Evolutionary conservation across 1,140 invertebrate genomes (phyloP).

Genomic region (Phymastichus coffea): DNA sequence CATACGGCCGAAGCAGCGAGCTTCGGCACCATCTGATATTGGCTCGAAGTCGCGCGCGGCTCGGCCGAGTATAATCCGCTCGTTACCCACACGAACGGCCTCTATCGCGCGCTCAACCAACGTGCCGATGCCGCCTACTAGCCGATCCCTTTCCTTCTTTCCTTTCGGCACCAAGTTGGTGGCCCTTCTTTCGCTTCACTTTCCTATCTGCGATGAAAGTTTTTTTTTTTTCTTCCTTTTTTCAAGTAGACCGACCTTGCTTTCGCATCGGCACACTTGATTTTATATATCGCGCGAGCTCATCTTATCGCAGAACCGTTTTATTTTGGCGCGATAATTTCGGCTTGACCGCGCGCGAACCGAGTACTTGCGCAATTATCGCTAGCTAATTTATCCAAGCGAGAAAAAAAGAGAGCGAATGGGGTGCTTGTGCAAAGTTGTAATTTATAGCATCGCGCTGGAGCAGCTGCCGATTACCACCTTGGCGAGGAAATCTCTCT

Average conservation of each 20-base stretch:
- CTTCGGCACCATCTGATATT: slow-evolving; percentile 52
- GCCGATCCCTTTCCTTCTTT: background rate
- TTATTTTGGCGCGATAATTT: no score
- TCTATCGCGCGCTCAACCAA: slow-evolving; percentile 1
- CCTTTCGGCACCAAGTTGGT: background rate
- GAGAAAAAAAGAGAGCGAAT: no score
- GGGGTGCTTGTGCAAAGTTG: no score
- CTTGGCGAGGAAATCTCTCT: background rate
- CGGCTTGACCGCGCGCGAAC: no score
- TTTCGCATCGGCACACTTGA: no score
- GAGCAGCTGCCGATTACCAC: background rate
- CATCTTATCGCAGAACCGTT: no score
- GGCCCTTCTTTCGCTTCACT: background rate
- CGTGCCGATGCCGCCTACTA: no score
- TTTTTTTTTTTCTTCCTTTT: slow-evolving; percentile 20
- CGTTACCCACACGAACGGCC: slow-evolving; percentile 52
- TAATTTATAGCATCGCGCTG: background rate
- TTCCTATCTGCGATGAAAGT: no score
- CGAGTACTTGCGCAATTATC: no score
- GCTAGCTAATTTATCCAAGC: no score
- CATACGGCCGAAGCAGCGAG: slow-evolving; percentile 45
- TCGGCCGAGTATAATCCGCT: slow-evolving; percentile 47
- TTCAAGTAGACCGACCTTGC: no score
- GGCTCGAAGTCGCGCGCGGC: slow-evolving; percentile 10
- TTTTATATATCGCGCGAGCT: no score